Conservation (phyloP, 2,113 vertebrate genomes). For the Heliornis fulica region DNA sequence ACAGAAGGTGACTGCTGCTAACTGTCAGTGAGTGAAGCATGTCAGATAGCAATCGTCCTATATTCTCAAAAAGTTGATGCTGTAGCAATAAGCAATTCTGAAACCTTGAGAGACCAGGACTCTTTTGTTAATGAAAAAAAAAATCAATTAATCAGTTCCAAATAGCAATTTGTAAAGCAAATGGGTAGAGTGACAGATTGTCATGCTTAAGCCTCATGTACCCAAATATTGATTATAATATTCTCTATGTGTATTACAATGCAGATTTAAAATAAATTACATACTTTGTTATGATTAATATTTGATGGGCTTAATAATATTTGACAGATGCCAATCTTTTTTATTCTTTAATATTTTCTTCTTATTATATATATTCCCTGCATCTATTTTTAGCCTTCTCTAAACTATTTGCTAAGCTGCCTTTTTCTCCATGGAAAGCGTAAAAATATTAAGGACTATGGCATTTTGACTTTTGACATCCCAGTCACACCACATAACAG, state of each 20-base stretch:
- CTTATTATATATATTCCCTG: background rate
- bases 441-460: background rate
- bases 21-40: background rate
- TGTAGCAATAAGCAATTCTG: background rate
- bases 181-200: background rate
- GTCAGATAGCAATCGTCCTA: background rate
- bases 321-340: background rate
- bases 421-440: background rate
- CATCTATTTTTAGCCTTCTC: background rate
- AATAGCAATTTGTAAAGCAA: background rate
- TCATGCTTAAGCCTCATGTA: background rate
- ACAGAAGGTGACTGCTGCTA: background rate
- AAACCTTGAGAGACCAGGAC: background rate
- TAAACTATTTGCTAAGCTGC: background rate
- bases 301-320: background rate
- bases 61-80: background rate
- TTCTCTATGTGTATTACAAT: background rate
- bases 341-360: background rate
- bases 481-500: background rate
- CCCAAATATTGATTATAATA: background rate
- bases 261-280: background rate
- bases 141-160: background rate
- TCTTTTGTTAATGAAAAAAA: background rate
- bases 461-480: background rate
- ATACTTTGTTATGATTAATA: background rate